phyloP scores from a whole-genome alignment of 2,797 vertebrate genomes.

The Scleropages formosus region DNA sequence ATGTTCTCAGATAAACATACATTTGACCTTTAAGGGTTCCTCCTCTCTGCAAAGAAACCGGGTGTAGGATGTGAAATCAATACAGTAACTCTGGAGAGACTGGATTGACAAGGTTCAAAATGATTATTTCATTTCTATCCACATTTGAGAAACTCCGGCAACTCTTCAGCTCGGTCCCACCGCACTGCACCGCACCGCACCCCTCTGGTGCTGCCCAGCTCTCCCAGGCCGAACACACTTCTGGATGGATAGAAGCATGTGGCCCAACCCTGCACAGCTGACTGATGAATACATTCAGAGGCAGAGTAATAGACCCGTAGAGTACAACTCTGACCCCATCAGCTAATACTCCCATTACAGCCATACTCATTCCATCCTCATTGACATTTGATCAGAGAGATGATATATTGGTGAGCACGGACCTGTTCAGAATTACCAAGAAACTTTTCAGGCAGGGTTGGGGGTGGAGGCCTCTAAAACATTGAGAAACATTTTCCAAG shows the following conservation, averaged over 20 bases:
- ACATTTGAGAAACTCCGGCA: slow-evolving; percentile 65
- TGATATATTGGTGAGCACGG: neutral
- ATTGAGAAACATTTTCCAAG: neutral
- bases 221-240: neutral
- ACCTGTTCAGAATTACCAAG: neutral
- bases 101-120: slow-evolving; percentile 70
- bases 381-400: neutral
- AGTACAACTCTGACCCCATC: neutral
- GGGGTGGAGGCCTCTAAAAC: too few relatives aligned
- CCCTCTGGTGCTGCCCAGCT: neutral
- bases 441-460: too few relatives aligned
- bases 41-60: slow-evolving; percentile 65
- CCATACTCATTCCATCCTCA: neutral
- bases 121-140: slow-evolving; percentile 77
- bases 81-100: slow-evolving; percentile 51
- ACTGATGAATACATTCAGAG: neutral
- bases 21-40: slow-evolving; percentile 74
- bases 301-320: neutral
- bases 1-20: slow-evolving; percentile 68
- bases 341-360: neutral
- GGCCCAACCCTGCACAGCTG: neutral
- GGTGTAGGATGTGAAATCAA: slow-evolving; percentile 42
- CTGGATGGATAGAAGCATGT: neutral
- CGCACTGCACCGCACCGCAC: neutral
- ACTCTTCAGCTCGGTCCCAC: slow-evolving; percentile 16